Conservation (phyloP, 2,888 invertebrate species). For the Drosophila acutilabella region DNA sequence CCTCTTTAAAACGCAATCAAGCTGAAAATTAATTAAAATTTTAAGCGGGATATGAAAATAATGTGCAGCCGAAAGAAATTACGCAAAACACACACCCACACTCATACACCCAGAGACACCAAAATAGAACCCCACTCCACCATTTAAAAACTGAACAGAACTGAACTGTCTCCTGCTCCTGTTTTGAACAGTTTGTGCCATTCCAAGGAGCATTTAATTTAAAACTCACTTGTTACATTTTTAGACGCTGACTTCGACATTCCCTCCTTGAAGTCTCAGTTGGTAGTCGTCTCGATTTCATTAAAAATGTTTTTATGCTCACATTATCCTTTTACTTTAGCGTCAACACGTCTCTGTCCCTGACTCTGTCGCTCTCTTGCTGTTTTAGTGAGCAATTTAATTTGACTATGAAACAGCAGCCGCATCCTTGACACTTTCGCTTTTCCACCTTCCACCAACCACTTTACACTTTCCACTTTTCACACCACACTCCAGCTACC, state of each 20-base stretch:
- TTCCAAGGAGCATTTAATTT: conserved; percentile 54
- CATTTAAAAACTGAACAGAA: conserved; percentile 10
- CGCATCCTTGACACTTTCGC: conserved; percentile 81
- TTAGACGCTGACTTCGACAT: conserved; percentile 59
- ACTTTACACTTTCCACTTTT: no score
- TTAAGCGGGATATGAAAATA: conserved; percentile 81
- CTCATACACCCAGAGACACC: conserved; percentile 21
- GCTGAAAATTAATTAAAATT: conserved; percentile 84
- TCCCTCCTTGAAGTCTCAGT: conserved; percentile 26
- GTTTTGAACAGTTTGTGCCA: conserved; percentile 5
- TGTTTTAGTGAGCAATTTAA: conserved; percentile 72
- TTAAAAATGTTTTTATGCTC: conserved; percentile 80
- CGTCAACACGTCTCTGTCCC: conserved; percentile 35
- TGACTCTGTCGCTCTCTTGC: conserved; percentile 9
- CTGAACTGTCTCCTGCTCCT: not conserved
- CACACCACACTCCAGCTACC: no score
- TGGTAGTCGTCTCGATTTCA: conserved; percentile 80
- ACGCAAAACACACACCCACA: conserved; percentile 20
- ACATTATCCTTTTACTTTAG: conserved; percentile 77
- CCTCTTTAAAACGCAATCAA: conserved; percentile 84
- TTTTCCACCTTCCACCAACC: conserved; percentile 40
- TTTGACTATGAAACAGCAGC: conserved; percentile 73
- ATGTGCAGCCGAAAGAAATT: conserved; percentile 66
- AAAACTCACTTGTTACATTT: conserved; percentile 80
- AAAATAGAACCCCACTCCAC: conserved; percentile 23